Conservation (phyloP, 92 coral and sea anemone species). For the Parazoanthus darwini region DNA sequence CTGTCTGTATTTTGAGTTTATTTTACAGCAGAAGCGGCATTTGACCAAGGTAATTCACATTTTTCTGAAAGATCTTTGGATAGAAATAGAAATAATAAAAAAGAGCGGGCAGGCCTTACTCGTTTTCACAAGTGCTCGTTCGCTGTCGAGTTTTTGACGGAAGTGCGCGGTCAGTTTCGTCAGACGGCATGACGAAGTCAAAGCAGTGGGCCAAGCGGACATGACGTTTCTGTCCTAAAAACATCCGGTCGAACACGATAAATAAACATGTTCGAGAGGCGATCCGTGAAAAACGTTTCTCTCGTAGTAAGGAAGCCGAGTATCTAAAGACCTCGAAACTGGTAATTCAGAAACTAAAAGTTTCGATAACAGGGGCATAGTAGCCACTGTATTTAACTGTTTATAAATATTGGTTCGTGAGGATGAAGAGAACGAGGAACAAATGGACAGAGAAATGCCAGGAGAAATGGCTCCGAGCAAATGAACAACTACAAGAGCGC, state of each 20-base stretch:
- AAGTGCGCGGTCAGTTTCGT: no score
- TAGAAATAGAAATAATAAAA: no score
- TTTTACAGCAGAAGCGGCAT: no score
- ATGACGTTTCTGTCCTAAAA: neutral
- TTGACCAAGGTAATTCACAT: no score
- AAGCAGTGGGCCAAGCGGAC: neutral
- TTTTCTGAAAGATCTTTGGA: no score
- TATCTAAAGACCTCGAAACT: no score
- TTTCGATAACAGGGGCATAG: neutral
- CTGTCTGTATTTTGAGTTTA: no score
- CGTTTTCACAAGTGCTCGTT: no score
- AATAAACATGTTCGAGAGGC: neutral
- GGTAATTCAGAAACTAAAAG: no score
- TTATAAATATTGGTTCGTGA: neutral
- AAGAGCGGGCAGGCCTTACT: no score
- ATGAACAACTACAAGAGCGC: slow-evolving; percentile 39
- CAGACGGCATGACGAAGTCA: no score
- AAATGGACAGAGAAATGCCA: slow-evolving; percentile 32
- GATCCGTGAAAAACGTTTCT: neutral
- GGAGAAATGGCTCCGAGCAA: slow-evolving; percentile 56
- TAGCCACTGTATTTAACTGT: neutral
- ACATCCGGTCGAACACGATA: neutral
- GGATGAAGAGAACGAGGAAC: neutral
- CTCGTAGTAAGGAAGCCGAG: neutral
- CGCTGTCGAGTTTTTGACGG: no score